These are phyloP conservation scores for Taenaris catops DNA, from an alignment of 2,888 invertebrate genomes.

Conservation along the genomic window DNA sequence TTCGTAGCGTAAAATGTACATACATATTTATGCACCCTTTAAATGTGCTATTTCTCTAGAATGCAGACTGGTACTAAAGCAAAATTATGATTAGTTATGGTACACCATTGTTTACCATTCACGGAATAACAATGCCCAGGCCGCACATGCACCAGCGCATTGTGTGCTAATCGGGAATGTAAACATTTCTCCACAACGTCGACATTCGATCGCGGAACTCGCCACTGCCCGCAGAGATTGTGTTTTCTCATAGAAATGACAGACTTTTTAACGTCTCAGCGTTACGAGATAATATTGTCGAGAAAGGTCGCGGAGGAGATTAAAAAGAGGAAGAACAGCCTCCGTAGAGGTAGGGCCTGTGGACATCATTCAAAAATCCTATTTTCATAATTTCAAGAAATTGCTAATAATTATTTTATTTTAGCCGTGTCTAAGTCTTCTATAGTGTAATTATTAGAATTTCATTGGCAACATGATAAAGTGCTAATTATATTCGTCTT, in stretches of 20 bases:
- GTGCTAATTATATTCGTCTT: no score
- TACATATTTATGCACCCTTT: neutral
- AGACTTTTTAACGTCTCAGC: conserved; percentile 28
- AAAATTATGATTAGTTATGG: conserved; percentile 14
- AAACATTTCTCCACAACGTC: conserved; percentile 22
- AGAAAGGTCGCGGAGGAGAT: conserved; percentile 46
- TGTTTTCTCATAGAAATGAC: conserved; percentile 28
- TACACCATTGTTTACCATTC: conserved; percentile 28
- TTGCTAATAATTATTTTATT: no score
- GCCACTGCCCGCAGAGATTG: conserved; percentile 1
- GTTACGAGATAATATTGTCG: conserved; percentile 30
- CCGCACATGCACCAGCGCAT: conserved; percentile 21
- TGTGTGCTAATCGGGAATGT: conserved; percentile 28
- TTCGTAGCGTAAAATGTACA: no score
- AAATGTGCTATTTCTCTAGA: neutral
- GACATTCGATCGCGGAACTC: conserved; percentile 11
- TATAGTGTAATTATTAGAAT: no score
- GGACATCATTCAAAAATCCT: no score
- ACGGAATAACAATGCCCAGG: conserved; percentile 26
- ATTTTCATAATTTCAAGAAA: no score
- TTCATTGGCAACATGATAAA: no score
- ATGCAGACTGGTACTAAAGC: conserved; percentile 7
- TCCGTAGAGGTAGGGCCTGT: conserved; percentile 47
- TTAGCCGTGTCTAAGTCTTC: no score
- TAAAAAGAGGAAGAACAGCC: conserved; percentile 38